phyloP scores from a whole-genome alignment of 2,888 invertebrate genomes.

The Onthophagus sagittarius region DNA sequence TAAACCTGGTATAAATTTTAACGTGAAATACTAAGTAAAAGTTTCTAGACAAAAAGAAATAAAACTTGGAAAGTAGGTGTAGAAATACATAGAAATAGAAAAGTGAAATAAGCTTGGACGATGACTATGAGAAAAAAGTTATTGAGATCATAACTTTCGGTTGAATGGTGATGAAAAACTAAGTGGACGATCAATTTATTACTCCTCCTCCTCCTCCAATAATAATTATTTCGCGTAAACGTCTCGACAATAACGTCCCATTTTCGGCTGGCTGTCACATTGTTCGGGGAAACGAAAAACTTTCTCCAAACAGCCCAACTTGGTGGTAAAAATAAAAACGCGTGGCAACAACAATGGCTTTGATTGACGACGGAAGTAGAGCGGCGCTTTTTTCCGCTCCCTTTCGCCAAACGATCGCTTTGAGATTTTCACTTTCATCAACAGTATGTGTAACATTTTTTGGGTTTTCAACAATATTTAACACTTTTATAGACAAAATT shows the following conservation, averaged over 20 bases:
- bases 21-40: neutral
- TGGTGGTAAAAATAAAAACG: neutral
- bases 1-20: neutral
- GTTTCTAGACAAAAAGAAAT: neutral
- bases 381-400: neutral
- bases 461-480: too few species aligned
- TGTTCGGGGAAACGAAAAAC: slow-evolving; percentile 1
- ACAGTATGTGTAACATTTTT: neutral
- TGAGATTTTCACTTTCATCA: neutral
- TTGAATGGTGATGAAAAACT: neutral
- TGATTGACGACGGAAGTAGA: neutral
- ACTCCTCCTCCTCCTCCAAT: neutral
- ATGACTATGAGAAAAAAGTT: neutral
- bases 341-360: neutral
- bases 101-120: neutral
- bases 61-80: neutral
- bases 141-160: neutral
- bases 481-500: too few species aligned
- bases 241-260: neutral
- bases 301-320: neutral
- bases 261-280: neutral
- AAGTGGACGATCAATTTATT: neutral
- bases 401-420: neutral
- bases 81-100: too few species aligned
- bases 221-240: slow-evolving; percentile 3